phyloP scores from a whole-genome alignment of 2,113 vertebrate genomes.

The Dolichallabes microphthalmus region DNA sequence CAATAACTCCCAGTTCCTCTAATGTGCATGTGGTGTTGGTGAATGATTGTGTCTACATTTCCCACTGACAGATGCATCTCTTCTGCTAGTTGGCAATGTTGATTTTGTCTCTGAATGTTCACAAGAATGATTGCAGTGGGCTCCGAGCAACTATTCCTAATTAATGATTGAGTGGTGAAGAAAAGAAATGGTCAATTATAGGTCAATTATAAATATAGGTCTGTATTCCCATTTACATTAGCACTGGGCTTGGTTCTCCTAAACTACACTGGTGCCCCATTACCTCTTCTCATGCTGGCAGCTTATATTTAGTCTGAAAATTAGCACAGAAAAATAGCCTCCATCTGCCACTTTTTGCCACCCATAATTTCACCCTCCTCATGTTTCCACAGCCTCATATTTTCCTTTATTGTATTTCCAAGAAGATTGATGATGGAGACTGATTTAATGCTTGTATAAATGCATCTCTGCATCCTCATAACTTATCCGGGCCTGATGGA shows the following conservation, averaged over 20 bases:
- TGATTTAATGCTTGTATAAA: slow-evolving; percentile 37
- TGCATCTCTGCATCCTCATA: slow-evolving; percentile 16
- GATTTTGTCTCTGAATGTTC: too few species aligned
- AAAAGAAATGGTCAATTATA: background rate
- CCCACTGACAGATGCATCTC: too few species aligned
- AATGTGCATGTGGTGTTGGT: too few species aligned
- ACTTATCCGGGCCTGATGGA: slow-evolving; percentile 38
- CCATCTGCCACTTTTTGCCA: slow-evolving; percentile 63
- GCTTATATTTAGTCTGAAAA: slow-evolving; percentile 66
- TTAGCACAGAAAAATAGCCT: slow-evolving; percentile 59
- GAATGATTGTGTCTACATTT: too few species aligned
- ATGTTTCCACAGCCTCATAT: slow-evolving; percentile 60
- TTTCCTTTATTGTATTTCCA: slow-evolving; percentile 59
- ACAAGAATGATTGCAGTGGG: background rate
- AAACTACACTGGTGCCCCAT: slow-evolving; percentile 52
- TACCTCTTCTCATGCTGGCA: slow-evolving; percentile 52
- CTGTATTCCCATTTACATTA: background rate
- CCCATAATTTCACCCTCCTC: slow-evolving; percentile 65
- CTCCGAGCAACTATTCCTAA: background rate
- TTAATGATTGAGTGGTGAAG: background rate
- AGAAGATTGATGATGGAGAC: slow-evolving; percentile 62
- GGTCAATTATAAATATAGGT: background rate
- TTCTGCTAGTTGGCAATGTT: too few species aligned
- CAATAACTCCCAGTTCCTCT: too few species aligned
- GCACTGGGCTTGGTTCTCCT: background rate